Evolutionary conservation across 2,888 invertebrate species (phyloP).

Genomic region (Ormyrus thymus): DNA sequence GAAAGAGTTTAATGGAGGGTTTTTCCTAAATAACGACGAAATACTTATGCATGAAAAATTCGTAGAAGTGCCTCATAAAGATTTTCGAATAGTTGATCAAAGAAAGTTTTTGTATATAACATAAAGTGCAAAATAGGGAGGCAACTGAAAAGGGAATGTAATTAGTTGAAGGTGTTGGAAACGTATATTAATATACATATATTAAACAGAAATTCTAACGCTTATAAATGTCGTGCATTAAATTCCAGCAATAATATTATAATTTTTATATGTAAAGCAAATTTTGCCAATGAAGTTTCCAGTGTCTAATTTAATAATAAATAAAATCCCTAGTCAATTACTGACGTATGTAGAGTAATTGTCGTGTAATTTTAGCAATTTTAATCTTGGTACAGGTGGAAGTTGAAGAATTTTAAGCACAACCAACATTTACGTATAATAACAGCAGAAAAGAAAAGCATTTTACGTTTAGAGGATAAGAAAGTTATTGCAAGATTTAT

Average conservation of each 20-base stretch:
- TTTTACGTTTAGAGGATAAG: conserved; percentile 35
- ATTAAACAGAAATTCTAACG: conserved; percentile 12
- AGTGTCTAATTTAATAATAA: conserved; percentile 34
- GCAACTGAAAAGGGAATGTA: conserved; percentile 9
- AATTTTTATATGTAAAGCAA: conserved; percentile 33
- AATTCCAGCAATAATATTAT: conserved; percentile 46
- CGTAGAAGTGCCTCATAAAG: conserved; percentile 48
- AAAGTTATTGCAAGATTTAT: conserved; percentile 41
- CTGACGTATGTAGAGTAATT: conserved; percentile 22
- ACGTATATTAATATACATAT: not conserved
- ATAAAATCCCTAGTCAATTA: conserved; percentile 47
- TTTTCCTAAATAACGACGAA: conserved; percentile 5
- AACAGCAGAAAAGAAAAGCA: conserved; percentile 16
- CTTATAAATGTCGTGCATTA: conserved; percentile 4
- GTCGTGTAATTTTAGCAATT: conserved; percentile 25
- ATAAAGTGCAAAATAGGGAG: conserved; percentile 5
- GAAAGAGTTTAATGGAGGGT: not conserved
- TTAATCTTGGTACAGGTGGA: conserved; percentile 50
- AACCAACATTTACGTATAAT: conserved; percentile 19
- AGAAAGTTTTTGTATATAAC: conserved; percentile 39
- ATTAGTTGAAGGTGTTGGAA: conserved; percentile 26
- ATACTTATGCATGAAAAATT: conserved; percentile 18
- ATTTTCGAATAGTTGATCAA: conserved; percentile 26
- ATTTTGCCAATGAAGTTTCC: conserved; percentile 25
- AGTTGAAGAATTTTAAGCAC: conserved; percentile 22